A percentile compares a stretch with the other conserved stretches of the same genome.
Evolutionary conservation across 2,888 invertebrate genomes (phyloP).

Genomic region (Amaurobius ferox): DNA sequence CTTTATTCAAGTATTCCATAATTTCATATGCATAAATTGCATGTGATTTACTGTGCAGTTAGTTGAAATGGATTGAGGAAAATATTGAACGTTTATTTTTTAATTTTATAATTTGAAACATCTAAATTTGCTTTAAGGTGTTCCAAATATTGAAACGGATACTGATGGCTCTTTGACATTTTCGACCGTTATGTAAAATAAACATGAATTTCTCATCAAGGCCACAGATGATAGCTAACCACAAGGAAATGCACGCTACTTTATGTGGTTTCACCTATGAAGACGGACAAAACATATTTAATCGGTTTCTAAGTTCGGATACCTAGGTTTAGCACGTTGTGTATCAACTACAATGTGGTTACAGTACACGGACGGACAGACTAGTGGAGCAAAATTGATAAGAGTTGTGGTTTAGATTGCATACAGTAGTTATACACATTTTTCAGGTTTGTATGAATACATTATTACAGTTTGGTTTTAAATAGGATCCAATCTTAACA

Average conservation of each 20-base stretch:
- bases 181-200: neutral
- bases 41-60: too few relatives aligned
- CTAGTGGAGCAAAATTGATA: constrained; percentile 53
- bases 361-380: constrained; percentile 58
- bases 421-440: neutral
- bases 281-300: neutral
- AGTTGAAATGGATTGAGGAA: too few relatives aligned
- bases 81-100: too few relatives aligned
- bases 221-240: constrained; percentile 7
- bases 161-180: too few relatives aligned
- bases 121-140: too few relatives aligned
- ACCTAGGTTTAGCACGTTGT: neutral
- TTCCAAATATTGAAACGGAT: too few relatives aligned
- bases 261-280: neutral
- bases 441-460: too few relatives aligned
- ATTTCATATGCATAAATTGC: too few relatives aligned
- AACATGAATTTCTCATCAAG: constrained; percentile 4
- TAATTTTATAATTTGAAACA: too few relatives aligned
- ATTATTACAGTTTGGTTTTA: too few relatives aligned
- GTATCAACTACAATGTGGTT: constrained; percentile 2
- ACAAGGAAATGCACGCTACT: neutral
- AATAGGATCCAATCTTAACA: neutral
- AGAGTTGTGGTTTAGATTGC: neutral
- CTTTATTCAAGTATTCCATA: too few relatives aligned
- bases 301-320: neutral